Evolutionary conservation across 2,797 vertebrate species (phyloP), one percentile per base, ranked within the genome.

Genomic region (Urocyon cinereoargenteus): DNA sequence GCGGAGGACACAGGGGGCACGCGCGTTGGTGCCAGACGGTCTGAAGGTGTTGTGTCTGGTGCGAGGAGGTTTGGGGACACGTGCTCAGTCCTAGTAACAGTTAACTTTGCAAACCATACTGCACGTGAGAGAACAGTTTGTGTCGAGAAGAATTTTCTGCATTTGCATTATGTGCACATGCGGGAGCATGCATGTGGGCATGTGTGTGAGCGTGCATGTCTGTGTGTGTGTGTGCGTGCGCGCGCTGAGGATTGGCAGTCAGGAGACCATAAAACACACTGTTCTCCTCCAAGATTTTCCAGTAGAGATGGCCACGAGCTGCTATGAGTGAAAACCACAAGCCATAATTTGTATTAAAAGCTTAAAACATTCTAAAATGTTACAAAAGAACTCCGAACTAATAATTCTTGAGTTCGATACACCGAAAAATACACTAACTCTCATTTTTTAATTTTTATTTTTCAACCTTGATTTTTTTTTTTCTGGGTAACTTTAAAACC

Each of bases 1-100:
- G 0, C 0, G 21, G 15, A 19, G 31, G 45, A 6, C 2, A 0
- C 13, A 10, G 31, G 18, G 83, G 61, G 13, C 5, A 0, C 1
- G 6, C 49, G 5, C 3, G 45, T 18, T 31, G 51, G 6, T 28
- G 59, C n/a, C 16, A 13, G 19, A 10, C 6, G 31, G 4, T 26
- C 24, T 8, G 12, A 21, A 18, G 49, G n/a, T 19, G 16, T 2
- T 1, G 34, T 4, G 2, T 28, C 87, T 77, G 61, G n/a, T 0
- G 2, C 3, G 14, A 62, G 22, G 28, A 15, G 26, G 19, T n/a
- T n/a, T 55, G 8, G n/a, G 61, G 49, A 49, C 2, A 0, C 64
- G 34, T 68, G 51, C 40, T 82, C 51, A 28, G 28, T 81, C 72
- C 22, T 15, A 0, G 40, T 79, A n/a, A 19, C 28, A 55, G 13